Conservation (phyloP, 92 coral and sea anemone species). For the Diadumene lineata region DNA sequence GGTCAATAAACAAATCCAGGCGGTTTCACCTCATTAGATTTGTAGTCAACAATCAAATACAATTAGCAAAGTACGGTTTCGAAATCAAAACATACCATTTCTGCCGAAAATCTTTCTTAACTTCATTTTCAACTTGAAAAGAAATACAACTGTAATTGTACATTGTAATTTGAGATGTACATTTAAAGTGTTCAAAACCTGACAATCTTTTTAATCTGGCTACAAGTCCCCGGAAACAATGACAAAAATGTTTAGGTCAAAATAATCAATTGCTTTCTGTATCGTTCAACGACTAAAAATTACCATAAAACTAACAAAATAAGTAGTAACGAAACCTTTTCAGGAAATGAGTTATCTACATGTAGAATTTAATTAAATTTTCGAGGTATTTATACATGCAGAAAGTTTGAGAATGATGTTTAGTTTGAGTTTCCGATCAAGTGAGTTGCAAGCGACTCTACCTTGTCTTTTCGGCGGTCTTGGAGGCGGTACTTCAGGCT, state of each 20-base stretch:
- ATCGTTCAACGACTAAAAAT: neutral
- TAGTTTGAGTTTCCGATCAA: too few species aligned
- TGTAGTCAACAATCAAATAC: too few species aligned
- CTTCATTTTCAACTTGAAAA: neutral
- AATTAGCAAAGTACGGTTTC: too few species aligned
- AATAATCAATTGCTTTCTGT: neutral
- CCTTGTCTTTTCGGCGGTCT: conserved; percentile 24
- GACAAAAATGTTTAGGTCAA: neutral
- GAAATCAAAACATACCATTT: neutral
- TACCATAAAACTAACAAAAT: neutral
- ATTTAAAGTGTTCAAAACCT: neutral
- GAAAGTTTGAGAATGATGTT: too few species aligned
- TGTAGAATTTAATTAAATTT: too few species aligned
- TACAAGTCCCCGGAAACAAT: neutral
- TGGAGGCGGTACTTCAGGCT: conserved; percentile 71
- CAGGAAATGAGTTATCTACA: neutral
- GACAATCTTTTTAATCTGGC: neutral
- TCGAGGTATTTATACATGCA: too few species aligned
- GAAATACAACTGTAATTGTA: neutral
- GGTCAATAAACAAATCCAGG: too few species aligned
- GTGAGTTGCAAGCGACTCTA: too few species aligned
- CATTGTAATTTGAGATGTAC: neutral
- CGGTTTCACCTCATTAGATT: too few species aligned
- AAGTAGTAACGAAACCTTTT: neutral
- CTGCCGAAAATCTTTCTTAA: neutral